Evolutionary conservation across 2,113 vertebrate genomes (phyloP).

Genomic region (Oceanodroma tethys): DNA sequence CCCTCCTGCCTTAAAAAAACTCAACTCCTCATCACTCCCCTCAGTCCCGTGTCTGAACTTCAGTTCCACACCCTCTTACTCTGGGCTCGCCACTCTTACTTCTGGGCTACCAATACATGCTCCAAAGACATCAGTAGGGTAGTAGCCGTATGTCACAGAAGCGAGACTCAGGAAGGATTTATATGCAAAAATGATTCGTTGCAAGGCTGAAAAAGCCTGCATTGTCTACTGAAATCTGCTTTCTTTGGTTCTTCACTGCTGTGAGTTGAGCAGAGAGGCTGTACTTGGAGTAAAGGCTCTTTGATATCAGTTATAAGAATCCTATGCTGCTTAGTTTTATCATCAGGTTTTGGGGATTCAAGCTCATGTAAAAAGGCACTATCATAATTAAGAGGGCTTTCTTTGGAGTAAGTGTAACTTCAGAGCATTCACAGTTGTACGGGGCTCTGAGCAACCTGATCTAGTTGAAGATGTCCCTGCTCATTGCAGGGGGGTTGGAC

Average conservation of each 20-base stretch:
- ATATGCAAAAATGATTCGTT: background rate
- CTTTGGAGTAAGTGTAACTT: background rate
- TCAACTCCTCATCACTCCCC: background rate
- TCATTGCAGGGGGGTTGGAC: too few species aligned
- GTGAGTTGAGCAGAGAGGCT: background rate
- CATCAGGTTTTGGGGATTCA: background rate
- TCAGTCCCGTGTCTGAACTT: background rate
- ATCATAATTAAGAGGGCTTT: background rate
- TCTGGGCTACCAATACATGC: rapidly evolving
- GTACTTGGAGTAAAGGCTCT: background rate
- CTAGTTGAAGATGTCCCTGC: background rate
- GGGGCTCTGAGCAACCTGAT: background rate
- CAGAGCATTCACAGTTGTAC: background rate
- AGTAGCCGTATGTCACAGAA: background rate
- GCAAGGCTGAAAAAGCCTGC: background rate
- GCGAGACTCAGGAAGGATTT: background rate
- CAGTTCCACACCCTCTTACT: background rate
- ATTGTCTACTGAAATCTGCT: background rate
- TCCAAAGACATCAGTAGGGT: background rate
- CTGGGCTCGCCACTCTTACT: background rate
- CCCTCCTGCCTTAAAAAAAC: background rate
- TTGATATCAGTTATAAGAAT: background rate
- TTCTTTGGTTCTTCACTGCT: background rate
- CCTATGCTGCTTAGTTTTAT: background rate
- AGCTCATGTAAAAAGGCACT: background rate